Evolutionary conservation across 2,113 vertebrate species (phyloP).

Genomic region (Sminthopsis crassicaudata): DNA sequence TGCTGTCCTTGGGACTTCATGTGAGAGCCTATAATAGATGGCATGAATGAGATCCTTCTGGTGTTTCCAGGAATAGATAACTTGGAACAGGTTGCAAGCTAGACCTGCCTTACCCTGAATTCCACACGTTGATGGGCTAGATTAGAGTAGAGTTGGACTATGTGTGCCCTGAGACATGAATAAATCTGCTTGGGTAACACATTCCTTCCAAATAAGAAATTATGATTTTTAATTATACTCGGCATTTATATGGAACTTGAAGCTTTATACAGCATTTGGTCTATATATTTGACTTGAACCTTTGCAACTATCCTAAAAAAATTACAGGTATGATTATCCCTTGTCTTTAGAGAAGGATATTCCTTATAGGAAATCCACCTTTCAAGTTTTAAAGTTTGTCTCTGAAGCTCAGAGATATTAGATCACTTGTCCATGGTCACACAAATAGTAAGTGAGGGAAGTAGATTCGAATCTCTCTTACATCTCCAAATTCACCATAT

Average conservation of each 20-base stretch:
- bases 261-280: not conserved
- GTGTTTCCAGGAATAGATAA: not conserved
- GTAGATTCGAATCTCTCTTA: not conserved
- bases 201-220: constrained; percentile 41
- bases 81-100: not conserved
- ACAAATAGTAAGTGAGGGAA: not conserved
- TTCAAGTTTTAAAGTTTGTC: not conserved
- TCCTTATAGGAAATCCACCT: not conserved
- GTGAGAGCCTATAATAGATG: not conserved
- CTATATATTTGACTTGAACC: not conserved
- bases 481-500: not conserved
- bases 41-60: not conserved
- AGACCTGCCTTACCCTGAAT: constrained; percentile 17
- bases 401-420: not conserved
- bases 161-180: not conserved
- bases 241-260: not conserved
- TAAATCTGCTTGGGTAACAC: not conserved
- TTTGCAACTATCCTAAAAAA: not conserved
- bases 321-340: not conserved
- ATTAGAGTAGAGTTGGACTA: not conserved
- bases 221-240: not conserved
- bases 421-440: not conserved
- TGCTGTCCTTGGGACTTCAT: not conserved
- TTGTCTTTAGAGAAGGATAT: not conserved
- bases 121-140: constrained; percentile 7